These are phyloP conservation scores for Thripadectes ignobilis DNA, from an alignment of 2,797 vertebrate species.

Conservation along the genomic window DNA sequence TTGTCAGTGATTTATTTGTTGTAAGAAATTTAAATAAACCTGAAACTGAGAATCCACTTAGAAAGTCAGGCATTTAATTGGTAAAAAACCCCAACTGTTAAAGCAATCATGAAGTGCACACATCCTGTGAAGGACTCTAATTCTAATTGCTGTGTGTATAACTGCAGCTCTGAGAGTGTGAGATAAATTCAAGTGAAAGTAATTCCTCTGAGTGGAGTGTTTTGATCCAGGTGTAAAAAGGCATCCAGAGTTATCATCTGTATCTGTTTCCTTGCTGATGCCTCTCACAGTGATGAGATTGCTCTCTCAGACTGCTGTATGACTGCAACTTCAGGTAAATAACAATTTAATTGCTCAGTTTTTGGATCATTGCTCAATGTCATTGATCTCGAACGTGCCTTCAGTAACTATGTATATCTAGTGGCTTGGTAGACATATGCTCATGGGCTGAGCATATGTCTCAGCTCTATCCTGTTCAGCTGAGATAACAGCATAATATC, in stretches of 20 bases:
- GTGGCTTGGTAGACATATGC: accelerated
- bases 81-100: neutral
- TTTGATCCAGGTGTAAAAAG: neutral
- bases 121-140: neutral
- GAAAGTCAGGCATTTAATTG: neutral
- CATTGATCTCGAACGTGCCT: neutral
- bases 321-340: neutral
- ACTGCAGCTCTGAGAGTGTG: neutral
- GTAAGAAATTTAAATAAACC: neutral
- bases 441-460: neutral
- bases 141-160: neutral
- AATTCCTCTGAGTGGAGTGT: neutral
- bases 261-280: constrained; percentile 41
- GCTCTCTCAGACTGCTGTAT: neutral
- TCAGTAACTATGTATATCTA: neutral
- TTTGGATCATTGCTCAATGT: neutral
- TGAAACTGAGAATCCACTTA: neutral
- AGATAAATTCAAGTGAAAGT: constrained; percentile 14
- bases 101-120: neutral
- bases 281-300: neutral
- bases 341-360: constrained; percentile 19
- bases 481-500: constrained; percentile 17
- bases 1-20: neutral
- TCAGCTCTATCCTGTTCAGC: constrained; percentile 11
- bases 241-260: neutral